Base-by-base conservation (phyloP, 37 sponge, comb jelly and placozoan species). In the Amphimedon queenslandica region DNA sequence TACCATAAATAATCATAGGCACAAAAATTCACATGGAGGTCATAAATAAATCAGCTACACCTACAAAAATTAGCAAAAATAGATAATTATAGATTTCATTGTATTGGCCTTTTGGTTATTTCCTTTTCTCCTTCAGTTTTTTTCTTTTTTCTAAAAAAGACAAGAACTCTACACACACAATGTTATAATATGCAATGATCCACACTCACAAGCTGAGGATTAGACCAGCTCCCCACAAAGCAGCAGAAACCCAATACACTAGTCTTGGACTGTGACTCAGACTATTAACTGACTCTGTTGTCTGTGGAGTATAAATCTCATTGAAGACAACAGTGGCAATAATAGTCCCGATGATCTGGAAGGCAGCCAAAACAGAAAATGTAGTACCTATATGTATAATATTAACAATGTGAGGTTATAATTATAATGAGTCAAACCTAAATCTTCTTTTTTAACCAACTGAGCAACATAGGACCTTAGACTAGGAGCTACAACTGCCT, bases 321-420 rank as follows among this genome's bases (percentile, higher is more conserved):
- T 34, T 5, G 18, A 37, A 31, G 10, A 25, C 18, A 31, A 67
- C 40, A 35, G 40, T 1, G 6, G 69, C 69, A 39, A 67, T 67
- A 25, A 67, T 25, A 23, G 69, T 35, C 6, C 16, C 37, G 10
- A 67, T 36, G 34, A 25, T 67, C 37, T 67, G 69, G 20, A 67
- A 27, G 34, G 39, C 40, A 36, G 69, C 32, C 5, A 35, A 34
- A 8, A 67, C 37, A 67, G 69, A 67, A 35, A 67, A 67, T 67
- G 40, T 35, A n/a, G 69, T 35, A 67, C 69, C 69, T 67, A 37
- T n/a, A n/a, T n/a, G 40, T 27, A 67, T 39, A 31, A 67, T 36
- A 47, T 47, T 18, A 8, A 47, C 53, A 47, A 8, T 47, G 13
- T 47, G n/a, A n/a, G n/a, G 53, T 47, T 13, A 47, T 47, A 47